These are phyloP conservation scores for Diadegma fenestrale DNA, from an alignment of 2,888 invertebrate genomes.

Conservation along the genomic window DNA sequence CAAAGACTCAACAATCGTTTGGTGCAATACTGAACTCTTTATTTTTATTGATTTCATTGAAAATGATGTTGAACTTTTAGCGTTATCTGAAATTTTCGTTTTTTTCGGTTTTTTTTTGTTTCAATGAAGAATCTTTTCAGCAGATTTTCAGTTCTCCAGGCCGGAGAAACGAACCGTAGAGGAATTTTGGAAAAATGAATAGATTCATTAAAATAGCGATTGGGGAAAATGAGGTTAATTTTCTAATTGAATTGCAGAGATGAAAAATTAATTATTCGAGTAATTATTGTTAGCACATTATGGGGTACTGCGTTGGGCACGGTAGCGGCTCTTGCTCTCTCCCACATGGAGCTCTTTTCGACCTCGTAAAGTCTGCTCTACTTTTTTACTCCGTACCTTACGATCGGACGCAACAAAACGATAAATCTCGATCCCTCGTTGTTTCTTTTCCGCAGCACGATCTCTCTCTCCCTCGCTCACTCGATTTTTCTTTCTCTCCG, in stretches of 20 bases:
- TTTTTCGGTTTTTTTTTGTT: background rate
- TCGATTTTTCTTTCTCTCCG: background rate
- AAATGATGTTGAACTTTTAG: background rate
- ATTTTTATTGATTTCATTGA: background rate
- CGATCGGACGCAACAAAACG: slow-evolving; percentile 39
- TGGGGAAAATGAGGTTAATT: background rate
- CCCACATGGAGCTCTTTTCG: slow-evolving; percentile 35
- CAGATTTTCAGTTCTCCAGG: background rate
- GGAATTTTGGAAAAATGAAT: too few relatives aligned
- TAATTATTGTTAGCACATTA: slow-evolving; percentile 8
- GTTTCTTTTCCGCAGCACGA: background rate
- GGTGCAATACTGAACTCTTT: background rate
- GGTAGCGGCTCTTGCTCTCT: slow-evolving; percentile 51
- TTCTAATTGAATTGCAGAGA: background rate
- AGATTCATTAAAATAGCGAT: background rate
- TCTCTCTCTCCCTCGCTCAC: background rate
- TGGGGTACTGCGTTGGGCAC: slow-evolving; percentile 53
- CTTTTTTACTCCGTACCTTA: slow-evolving; percentile 32
- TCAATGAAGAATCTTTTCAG: background rate
- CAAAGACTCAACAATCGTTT: background rate
- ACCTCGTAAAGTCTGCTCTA: slow-evolving; percentile 58
- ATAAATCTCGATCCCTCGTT: slow-evolving; percentile 55
- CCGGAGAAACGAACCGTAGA: too few relatives aligned
- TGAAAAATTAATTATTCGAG: slow-evolving; percentile 32
- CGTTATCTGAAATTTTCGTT: background rate